Base-by-base conservation (phyloP, 2,888 invertebrate genomes). In the Rhabditoides inermis region DNA sequence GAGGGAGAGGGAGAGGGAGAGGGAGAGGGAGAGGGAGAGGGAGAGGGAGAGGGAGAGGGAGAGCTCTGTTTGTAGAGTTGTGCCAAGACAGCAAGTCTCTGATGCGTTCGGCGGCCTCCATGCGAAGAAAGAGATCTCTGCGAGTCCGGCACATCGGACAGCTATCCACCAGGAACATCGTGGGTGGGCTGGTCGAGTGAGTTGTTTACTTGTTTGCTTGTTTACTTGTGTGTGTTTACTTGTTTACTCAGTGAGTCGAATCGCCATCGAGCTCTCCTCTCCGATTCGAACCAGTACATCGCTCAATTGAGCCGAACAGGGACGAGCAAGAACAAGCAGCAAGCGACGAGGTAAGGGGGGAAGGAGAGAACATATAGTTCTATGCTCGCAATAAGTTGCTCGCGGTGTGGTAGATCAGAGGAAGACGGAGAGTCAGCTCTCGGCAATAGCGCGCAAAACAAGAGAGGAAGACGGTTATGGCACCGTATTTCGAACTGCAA, bases 201-300 rank as follows among this genome's bases (percentile, higher is more conserved):
- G 55, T 56, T 42, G 15, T 22, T 10, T n/a, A 22, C 22, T n/a
- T 45, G 7, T 22, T 49, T 41, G 32, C 32, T 15, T 32, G 10
- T 12, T 12, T 10, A 15, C 12, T 32, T 12, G 32, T 32, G 10
- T 15, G 32, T 32, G 32, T 12, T 12, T 12, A 28, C 18, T 51
- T 37, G 26, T 28, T 32, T 47, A 32, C 68, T 49, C 48, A 73
- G 72, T 47, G 71, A 70, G 45, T 76, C 76, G 10, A 76, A 76
- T 59, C 65, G 71, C 40, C 65, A 61, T 45, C 61, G 76, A 10
- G 63, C 69, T 20, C 61, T 76, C 22, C 66, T 76, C 39, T 72
- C 72, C n/a, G 76, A 76, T 51, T 72, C 73, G 2, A 72, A 64
- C 40, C 72, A 71, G 20, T 65, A 66, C 50, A 61, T 74, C 35